Percentiles rank a stretch among this genome's conserved stretches.
Evolutionary conservation across 1,140 invertebrate species (phyloP).

Genomic region (Neodiprion fabricii): DNA sequence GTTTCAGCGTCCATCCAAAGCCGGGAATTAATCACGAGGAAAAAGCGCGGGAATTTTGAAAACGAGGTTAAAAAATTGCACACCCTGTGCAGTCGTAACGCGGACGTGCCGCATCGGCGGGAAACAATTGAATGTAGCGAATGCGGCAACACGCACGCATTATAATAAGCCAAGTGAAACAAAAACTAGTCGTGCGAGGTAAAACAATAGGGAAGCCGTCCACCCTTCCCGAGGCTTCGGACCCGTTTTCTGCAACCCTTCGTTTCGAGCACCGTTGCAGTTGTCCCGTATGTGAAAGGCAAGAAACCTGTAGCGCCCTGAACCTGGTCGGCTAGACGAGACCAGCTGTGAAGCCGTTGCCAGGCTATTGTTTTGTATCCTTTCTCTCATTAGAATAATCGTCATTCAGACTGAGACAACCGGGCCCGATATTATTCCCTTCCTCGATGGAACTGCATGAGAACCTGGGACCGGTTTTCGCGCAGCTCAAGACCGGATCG

Average conservation of each 20-base stretch:
- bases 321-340: neutral
- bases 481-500: no score
- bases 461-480: no score
- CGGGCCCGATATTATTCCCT: neutral
- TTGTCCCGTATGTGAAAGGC: neutral
- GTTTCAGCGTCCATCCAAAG: slow-evolving; percentile 14
- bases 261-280: neutral
- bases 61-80: slow-evolving; percentile 17
- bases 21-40: slow-evolving; percentile 43
- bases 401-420: neutral
- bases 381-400: slow-evolving; percentile 5
- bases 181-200: slow-evolving; percentile 50
- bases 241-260: neutral
- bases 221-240: slow-evolving; percentile 26
- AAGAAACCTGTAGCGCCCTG: neutral
- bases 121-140: slow-evolving; percentile 1
- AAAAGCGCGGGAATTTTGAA: slow-evolving; percentile 47
- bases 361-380: neutral
- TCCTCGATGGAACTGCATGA: no score
- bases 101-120: slow-evolving; percentile 35
- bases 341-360: neutral
- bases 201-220: slow-evolving; percentile 43
- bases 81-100: slow-evolving; percentile 35
- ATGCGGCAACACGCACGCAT: slow-evolving; percentile 23
- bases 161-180: slow-evolving; percentile 30